These are phyloP conservation scores for Leuciscus idus DNA, from an alignment of 2,113 vertebrate genomes.

Conservation along the genomic window DNA sequence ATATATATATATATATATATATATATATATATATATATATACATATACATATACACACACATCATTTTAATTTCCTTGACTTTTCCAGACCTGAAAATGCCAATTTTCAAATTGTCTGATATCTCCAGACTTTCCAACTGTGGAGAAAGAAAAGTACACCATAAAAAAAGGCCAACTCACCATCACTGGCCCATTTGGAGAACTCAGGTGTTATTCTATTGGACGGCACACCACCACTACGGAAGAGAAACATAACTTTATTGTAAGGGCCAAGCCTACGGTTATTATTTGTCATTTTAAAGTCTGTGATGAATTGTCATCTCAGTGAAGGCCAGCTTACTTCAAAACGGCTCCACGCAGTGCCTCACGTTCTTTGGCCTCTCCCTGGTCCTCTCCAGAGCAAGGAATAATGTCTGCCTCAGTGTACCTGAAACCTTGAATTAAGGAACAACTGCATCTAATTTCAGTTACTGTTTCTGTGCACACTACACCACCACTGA, in stretches of 20 bases:
- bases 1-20: too few relatives aligned
- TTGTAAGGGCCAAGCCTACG: neutral
- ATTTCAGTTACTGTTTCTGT: neutral
- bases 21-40: too few relatives aligned
- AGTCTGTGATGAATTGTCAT: neutral
- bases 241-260: conserved; percentile 52
- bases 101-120: too few relatives aligned
- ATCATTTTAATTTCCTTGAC: too few relatives aligned
- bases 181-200: conserved; percentile 97
- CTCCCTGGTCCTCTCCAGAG: conserved; percentile 96
- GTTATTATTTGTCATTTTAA: neutral
- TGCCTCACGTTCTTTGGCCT: conserved; percentile 96
- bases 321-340: conserved; percentile 71
- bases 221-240: conserved; percentile 93
- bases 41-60: too few relatives aligned
- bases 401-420: conserved; percentile 98
- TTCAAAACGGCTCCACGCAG: conserved; percentile 97
- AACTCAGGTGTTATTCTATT: conserved; percentile 97
- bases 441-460: conserved; percentile 72
- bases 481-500: neutral
- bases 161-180: conserved; percentile 75
- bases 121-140: neutral
- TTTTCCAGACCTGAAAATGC: too few relatives aligned
- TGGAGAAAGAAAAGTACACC: too few relatives aligned
- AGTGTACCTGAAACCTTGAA: conserved; percentile 82